Evolutionary conservation across 2,797 vertebrate genomes (phyloP).

Genomic region (Macroramphosus scolopax): DNA sequence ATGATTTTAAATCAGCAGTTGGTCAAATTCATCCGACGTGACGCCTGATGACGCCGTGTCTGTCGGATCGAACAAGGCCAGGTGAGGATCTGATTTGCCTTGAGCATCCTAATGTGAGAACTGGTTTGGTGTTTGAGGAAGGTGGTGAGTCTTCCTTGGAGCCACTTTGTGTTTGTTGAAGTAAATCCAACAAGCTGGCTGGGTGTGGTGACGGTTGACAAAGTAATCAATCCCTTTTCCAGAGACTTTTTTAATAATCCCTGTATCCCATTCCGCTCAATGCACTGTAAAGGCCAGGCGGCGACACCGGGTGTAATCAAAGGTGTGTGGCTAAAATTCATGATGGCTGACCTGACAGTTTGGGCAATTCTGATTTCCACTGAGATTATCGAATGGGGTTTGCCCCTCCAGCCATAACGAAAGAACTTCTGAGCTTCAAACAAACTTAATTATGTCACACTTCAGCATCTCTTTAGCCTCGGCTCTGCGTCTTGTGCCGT

Average conservation of each 20-base stretch:
- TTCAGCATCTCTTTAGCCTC: too few relatives aligned
- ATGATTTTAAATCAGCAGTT: not conserved
- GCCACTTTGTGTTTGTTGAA: slow-evolving; percentile 70
- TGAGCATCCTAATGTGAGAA: slow-evolving; percentile 60
- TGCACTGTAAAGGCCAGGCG: not conserved
- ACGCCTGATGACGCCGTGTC: too few relatives aligned
- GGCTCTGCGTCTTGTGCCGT: too few relatives aligned
- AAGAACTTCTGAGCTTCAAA: not conserved
- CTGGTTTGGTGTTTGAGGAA: slow-evolving; percentile 77
- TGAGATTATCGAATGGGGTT: slow-evolving; percentile 50
- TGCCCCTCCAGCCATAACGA: too few relatives aligned
- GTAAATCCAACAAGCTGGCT: slow-evolving; percentile 65
- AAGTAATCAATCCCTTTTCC: slow-evolving; percentile 63
- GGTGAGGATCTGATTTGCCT: slow-evolving; percentile 76
- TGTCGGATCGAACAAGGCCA: slow-evolving; percentile 57
- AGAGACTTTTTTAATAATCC: slow-evolving; percentile 48
- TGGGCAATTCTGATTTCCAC: slow-evolving; percentile 55
- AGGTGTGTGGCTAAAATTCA: slow-evolving; percentile 21
- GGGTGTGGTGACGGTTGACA: slow-evolving; percentile 71
- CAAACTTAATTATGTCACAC: too few relatives aligned
- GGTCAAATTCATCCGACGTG: not conserved
- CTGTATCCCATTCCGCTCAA: slow-evolving; percentile 31
- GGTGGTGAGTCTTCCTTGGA: slow-evolving; percentile 59
- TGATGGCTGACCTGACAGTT: slow-evolving; percentile 16
- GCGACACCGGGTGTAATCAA: too few relatives aligned